phyloP scores from a whole-genome alignment of 2,888 invertebrate genomes.

The Metalampra italica region DNA sequence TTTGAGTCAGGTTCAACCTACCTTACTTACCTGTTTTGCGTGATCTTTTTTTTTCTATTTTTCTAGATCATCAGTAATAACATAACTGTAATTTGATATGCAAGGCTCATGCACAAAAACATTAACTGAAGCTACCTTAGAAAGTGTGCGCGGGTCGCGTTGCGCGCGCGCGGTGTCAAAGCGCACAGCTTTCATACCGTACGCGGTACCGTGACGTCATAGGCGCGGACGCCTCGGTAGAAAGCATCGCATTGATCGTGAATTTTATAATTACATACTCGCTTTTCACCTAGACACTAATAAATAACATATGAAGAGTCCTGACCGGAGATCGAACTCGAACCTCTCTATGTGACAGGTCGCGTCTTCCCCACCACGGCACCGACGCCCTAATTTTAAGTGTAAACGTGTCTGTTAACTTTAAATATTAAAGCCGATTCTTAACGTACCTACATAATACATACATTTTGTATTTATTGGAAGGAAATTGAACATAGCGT shows the following conservation, averaged over 20 bases:
- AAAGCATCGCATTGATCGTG: background rate
- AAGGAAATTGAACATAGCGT: background rate
- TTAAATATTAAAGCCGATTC: background rate
- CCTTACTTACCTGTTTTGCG: too few relatives aligned
- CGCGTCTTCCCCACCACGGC: too few relatives aligned
- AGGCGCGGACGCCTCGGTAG: background rate
- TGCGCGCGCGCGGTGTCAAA: conserved; percentile 15
- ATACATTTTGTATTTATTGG: background rate
- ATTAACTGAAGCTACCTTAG: conserved; percentile 16
- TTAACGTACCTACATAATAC: background rate
- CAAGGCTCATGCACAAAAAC: background rate
- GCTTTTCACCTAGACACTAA: too few relatives aligned
- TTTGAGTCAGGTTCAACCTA: too few relatives aligned
- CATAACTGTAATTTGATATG: too few relatives aligned
- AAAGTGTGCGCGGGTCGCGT: conserved; percentile 34
- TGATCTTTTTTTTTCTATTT: too few relatives aligned
- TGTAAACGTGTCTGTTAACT: background rate
- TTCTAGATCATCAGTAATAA: too few relatives aligned
- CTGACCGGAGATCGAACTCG: too few relatives aligned
- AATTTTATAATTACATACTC: background rate
- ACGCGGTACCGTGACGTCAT: conserved; percentile 14
- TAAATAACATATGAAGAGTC: too few relatives aligned
- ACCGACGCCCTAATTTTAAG: too few relatives aligned
- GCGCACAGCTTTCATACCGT: conserved; percentile 39
- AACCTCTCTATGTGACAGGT: too few relatives aligned